Evolutionary conservation across 2,888 invertebrate species (phyloP).

Genomic region (Drosophila melanosoma): DNA sequence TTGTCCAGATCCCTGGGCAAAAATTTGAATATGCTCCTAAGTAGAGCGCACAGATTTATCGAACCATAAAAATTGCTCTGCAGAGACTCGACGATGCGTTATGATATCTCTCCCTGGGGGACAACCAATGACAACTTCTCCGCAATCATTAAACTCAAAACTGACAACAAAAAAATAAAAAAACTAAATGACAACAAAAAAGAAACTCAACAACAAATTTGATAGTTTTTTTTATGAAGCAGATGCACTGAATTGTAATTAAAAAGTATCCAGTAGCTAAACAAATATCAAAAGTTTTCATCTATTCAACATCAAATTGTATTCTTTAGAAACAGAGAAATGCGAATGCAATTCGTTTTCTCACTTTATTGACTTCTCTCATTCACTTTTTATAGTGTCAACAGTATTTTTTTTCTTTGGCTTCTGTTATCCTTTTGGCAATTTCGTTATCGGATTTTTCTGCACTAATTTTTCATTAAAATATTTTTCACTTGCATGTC

Average conservation of each 20-base stretch:
- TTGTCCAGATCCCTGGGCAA: conserved; percentile 34
- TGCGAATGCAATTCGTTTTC: conserved; percentile 33
- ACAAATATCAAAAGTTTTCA: not conserved
- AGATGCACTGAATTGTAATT: conserved; percentile 2
- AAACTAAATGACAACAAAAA: conserved; percentile 6
- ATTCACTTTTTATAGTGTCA: not conserved
- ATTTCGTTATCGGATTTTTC: conserved; percentile 29
- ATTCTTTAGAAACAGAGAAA: not conserved
- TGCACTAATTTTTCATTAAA: conserved; percentile 37
- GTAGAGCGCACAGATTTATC: conserved; percentile 63
- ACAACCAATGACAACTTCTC: conserved; percentile 10
- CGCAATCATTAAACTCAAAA: conserved; percentile 1
- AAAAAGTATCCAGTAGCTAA: not conserved
- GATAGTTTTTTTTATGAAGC: conserved; percentile 18
- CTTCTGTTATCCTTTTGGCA: conserved; percentile 12
- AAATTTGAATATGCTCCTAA: conserved; percentile 68
- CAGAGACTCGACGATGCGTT: conserved; percentile 41
- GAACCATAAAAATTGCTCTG: conserved; percentile 55
- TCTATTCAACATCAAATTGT: not conserved
- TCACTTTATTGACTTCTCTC: not conserved
- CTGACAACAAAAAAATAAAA: conserved; percentile 10
- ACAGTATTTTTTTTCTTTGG: not conserved
- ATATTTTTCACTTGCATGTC: conserved; percentile 14
- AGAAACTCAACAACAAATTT: conserved; percentile 14
- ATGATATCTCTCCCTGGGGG: conserved; percentile 21